These are phyloP conservation scores for Acanthosepion esculentum DNA, from an alignment of 2,888 invertebrate genomes.

Conservation along the genomic window DNA sequence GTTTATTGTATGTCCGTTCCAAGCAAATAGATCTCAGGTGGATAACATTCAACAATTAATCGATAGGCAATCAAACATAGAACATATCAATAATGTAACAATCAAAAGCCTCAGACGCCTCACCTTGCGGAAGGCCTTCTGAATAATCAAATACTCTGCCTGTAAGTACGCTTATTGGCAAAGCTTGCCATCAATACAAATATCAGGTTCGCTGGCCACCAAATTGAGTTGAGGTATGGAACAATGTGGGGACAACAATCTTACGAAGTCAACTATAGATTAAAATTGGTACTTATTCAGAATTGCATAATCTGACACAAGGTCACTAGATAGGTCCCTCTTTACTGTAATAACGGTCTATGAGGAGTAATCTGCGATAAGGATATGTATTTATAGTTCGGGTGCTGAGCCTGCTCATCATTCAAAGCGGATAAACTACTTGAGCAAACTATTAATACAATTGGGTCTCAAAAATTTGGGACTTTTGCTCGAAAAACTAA, in stretches of 20 bases:
- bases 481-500: too few relatives aligned
- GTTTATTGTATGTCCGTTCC: background rate
- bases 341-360: too few relatives aligned
- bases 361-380: too few relatives aligned
- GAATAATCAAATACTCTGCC: background rate
- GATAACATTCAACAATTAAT: slow-evolving; percentile 1
- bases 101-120: background rate
- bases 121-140: background rate
- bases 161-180: background rate
- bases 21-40: background rate
- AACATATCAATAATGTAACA: slow-evolving; percentile 33
- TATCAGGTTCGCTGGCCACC: background rate
- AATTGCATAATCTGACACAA: too few relatives aligned
- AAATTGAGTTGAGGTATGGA: background rate
- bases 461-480: too few relatives aligned
- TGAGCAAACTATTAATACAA: too few relatives aligned
- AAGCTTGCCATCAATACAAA: background rate
- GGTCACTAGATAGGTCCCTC: too few relatives aligned
- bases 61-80: background rate
- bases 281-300: too few relatives aligned
- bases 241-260: background rate
- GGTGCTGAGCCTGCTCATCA: too few relatives aligned
- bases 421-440: too few relatives aligned
- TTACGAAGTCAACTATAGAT: too few relatives aligned
- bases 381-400: too few relatives aligned